These are phyloP conservation scores for Sebastes steindachneri DNA, from an alignment of 2,797 vertebrate species.

Conservation along the genomic window DNA sequence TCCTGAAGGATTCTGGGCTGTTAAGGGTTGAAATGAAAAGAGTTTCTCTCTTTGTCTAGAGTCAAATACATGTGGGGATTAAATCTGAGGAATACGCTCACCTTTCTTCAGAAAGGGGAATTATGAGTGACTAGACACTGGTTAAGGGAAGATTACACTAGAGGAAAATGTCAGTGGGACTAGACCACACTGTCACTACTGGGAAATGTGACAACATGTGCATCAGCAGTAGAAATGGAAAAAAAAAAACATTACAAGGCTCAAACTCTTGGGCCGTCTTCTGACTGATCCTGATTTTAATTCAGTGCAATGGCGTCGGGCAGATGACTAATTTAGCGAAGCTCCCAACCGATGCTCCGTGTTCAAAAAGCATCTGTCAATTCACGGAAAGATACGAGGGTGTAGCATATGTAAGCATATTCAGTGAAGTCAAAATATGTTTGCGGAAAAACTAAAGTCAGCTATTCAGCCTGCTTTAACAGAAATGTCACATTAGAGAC, in stretches of 20 bases:
- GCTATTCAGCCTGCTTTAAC: neutral
- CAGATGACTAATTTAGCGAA: conserved; percentile 56
- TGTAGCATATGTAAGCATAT: conserved; percentile 37
- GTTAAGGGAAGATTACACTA: conserved; percentile 57
- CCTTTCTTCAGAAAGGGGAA: conserved; percentile 51
- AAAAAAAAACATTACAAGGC: conserved; percentile 5
- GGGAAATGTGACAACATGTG: conserved; percentile 41
- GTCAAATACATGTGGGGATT: conserved; percentile 53
- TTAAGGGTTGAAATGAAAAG: conserved; percentile 62
- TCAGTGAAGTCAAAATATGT: conserved; percentile 20
- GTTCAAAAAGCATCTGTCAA: conserved; percentile 54
- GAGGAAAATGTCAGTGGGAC: conserved; percentile 50
- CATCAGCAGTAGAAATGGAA: conserved; percentile 29
- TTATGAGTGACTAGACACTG: conserved; percentile 49
- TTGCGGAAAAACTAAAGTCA: conserved; percentile 23
- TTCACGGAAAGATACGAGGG: conserved; percentile 28
- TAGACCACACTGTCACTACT: conserved; percentile 26
- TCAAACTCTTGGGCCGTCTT: conserved; percentile 36
- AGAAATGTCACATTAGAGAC: conserved; percentile 2
- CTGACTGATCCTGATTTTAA: conserved; percentile 59
- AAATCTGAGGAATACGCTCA: conserved; percentile 50
- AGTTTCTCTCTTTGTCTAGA: conserved; percentile 54
- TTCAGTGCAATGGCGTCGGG: conserved; percentile 47
- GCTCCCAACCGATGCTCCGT: conserved; percentile 28
- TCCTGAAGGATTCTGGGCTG: conserved; percentile 46